These are phyloP conservation scores for Takifugu ocellatus DNA, from an alignment of 2,797 vertebrate genomes.

Conservation along the genomic window DNA sequence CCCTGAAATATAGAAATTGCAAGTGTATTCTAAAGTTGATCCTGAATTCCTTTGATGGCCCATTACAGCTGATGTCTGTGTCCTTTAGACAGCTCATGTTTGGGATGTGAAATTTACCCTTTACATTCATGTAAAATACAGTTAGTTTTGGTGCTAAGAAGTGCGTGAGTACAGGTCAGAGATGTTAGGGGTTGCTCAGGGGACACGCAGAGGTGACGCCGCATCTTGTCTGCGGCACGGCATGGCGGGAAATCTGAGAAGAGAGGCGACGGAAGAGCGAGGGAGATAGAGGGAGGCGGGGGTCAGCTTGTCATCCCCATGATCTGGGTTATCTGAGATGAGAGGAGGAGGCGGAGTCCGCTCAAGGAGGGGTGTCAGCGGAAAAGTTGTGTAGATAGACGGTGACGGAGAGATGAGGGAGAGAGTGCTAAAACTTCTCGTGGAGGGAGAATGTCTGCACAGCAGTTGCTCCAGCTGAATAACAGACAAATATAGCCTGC, in stretches of 20 bases:
- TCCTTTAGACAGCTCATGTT: too few species aligned
- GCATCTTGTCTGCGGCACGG: conserved; percentile 49
- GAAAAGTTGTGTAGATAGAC: conserved; percentile 13
- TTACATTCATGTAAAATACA: too few species aligned
- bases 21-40: too few species aligned
- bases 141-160: too few species aligned
- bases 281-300: conserved; percentile 11
- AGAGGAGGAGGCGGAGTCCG: background rate
- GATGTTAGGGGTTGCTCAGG: conserved; percentile 35
- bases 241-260: conserved; percentile 55
- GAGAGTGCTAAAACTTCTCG: background rate
- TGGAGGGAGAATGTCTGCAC: background rate
- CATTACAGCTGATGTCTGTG: background rate
- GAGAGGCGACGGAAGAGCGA: conserved; percentile 6
- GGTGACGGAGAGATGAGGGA: conserved; percentile 1
- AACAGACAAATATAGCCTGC: conserved; percentile 22
- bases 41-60: too few species aligned
- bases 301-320: conserved; percentile 51
- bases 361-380: background rate
- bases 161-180: conserved; percentile 17
- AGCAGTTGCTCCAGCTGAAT: conserved; percentile 7
- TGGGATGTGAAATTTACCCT: background rate
- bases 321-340: conserved; percentile 35
- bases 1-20: too few species aligned
- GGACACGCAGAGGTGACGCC: conserved; percentile 46